These are phyloP conservation scores for Adelosebastes latens DNA, from an alignment of 2,797 vertebrate species.

Conservation along the genomic window DNA sequence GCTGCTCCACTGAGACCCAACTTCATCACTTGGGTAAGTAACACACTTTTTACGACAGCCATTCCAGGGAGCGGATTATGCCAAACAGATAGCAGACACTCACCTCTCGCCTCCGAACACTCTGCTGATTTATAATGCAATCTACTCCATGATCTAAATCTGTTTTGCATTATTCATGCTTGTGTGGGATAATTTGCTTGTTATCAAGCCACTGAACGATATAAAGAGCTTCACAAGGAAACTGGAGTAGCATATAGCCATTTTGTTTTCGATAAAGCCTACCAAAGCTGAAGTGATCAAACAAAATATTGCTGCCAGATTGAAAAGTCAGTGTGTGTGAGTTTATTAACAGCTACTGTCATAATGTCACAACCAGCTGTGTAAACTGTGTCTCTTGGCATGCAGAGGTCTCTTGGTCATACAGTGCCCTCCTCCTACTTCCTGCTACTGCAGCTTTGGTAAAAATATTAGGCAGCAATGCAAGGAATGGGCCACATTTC, in stretches of 20 bases:
- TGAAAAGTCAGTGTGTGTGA: slow-evolving; percentile 10
- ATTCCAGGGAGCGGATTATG: slow-evolving; percentile 41
- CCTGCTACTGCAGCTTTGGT: slow-evolving; percentile 1
- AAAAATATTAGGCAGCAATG: background rate
- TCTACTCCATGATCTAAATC: slow-evolving; percentile 49
- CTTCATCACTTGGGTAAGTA: slow-evolving; percentile 60
- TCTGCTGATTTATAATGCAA: slow-evolving; percentile 47
- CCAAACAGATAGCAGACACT: slow-evolving; percentile 37
- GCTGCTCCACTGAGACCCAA: slow-evolving; percentile 47
- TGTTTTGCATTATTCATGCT: slow-evolving; percentile 54
- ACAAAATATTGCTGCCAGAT: slow-evolving; percentile 7
- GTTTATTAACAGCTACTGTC: slow-evolving; percentile 25
- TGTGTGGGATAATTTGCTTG: slow-evolving; percentile 23
- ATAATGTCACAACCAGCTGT: slow-evolving; percentile 28
- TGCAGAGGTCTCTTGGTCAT: slow-evolving; percentile 16
- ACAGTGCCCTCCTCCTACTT: background rate
- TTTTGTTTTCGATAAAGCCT: slow-evolving; percentile 10
- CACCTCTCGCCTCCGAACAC: slow-evolving; percentile 39
- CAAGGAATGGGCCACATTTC: background rate
- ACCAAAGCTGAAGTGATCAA: slow-evolving; percentile 16
- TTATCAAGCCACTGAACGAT: slow-evolving; percentile 28
- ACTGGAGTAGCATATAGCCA: background rate
- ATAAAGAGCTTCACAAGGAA: slow-evolving; percentile 17
- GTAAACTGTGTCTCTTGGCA: slow-evolving; percentile 20
- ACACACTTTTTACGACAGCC: slow-evolving; percentile 49